phyloP scores from a whole-genome alignment of 2,797 vertebrate genomes.

The Botia kubotai region DNA sequence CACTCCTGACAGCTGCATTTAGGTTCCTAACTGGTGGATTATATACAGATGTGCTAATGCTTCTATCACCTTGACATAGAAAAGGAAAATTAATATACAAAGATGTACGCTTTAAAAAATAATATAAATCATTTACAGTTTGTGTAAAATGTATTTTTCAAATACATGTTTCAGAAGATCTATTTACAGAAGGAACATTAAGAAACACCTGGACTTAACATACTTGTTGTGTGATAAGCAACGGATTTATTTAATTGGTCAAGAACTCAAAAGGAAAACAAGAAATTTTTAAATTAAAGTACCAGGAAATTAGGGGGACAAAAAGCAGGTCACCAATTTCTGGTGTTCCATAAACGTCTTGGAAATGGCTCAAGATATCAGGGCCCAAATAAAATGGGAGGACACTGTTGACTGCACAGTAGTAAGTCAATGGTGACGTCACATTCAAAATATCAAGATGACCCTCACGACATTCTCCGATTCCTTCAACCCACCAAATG shows the following conservation, averaged over 20 bases:
- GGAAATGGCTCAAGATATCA: constrained; percentile 30
- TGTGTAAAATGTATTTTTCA: constrained; percentile 90
- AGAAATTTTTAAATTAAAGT: constrained; percentile 64
- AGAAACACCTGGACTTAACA: constrained; percentile 80
- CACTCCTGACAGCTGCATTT: constrained; percentile 75
- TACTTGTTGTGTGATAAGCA: constrained; percentile 69
- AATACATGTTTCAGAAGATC: constrained; percentile 86
- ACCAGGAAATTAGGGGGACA: constrained; percentile 62
- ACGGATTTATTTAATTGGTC: constrained; percentile 70
- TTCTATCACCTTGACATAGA: constrained; percentile 86
- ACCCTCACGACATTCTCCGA: constrained; percentile 56
- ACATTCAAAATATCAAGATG: constrained; percentile 58
- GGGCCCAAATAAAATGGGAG: constrained; percentile 54
- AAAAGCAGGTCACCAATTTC: constrained; percentile 56
- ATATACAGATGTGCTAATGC: constrained; percentile 81
- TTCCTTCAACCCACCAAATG: constrained; percentile 50
- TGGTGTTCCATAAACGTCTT: constrained; percentile 51
- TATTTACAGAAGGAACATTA: constrained; percentile 89
- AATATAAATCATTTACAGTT: constrained; percentile 95
- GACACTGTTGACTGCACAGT: constrained; percentile 65
- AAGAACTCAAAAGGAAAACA: constrained; percentile 57
- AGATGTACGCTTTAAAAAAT: constrained; percentile 91
- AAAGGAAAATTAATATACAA: constrained; percentile 88
- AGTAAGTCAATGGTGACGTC: constrained; percentile 62
- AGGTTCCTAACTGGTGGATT: constrained; percentile 74